phyloP scores from a whole-genome alignment of 2,113 vertebrate species.

The Xyrauchen texanus region DNA sequence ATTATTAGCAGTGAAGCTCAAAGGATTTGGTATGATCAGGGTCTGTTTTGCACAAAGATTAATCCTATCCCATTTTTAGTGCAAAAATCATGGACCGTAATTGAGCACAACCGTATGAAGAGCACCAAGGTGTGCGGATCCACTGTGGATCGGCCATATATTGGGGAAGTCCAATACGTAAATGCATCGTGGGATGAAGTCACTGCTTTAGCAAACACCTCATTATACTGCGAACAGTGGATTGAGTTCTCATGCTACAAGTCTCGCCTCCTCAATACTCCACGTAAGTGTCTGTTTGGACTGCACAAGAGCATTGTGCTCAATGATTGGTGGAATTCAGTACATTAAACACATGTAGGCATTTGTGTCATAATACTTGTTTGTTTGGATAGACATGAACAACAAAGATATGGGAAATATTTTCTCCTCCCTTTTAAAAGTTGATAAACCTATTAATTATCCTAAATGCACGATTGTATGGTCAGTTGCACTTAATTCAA shows the following conservation, averaged over 20 bases:
- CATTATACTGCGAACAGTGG: slow-evolving; percentile 93
- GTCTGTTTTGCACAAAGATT: not conserved
- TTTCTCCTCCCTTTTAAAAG: no score
- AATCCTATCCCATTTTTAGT: slow-evolving; percentile 67
- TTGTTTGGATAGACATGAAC: no score
- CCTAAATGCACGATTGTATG: no score
- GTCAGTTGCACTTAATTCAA: no score
- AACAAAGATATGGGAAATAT: no score
- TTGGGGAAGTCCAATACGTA: slow-evolving; percentile 88
- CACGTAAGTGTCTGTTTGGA: slow-evolving; percentile 73
- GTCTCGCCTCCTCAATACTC: slow-evolving; percentile 95
- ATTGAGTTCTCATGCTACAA: slow-evolving; percentile 93
- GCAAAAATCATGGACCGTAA: slow-evolving; percentile 88
- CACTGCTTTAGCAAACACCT: slow-evolving; percentile 88
- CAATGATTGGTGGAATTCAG: not conserved
- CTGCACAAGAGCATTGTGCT: not conserved
- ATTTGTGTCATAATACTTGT: no score
- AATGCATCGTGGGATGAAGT: slow-evolving; percentile 95
- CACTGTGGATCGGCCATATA: slow-evolving; percentile 83
- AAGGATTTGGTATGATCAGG: no score
- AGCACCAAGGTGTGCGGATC: slow-evolving; percentile 85
- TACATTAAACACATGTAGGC: not conserved
- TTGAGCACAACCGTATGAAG: slow-evolving; percentile 84
- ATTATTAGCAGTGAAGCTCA: no score
- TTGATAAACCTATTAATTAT: no score